These are phyloP conservation scores for Camponotus floridanus DNA, from an alignment of 1,140 invertebrate species.

Conservation along the genomic window DNA sequence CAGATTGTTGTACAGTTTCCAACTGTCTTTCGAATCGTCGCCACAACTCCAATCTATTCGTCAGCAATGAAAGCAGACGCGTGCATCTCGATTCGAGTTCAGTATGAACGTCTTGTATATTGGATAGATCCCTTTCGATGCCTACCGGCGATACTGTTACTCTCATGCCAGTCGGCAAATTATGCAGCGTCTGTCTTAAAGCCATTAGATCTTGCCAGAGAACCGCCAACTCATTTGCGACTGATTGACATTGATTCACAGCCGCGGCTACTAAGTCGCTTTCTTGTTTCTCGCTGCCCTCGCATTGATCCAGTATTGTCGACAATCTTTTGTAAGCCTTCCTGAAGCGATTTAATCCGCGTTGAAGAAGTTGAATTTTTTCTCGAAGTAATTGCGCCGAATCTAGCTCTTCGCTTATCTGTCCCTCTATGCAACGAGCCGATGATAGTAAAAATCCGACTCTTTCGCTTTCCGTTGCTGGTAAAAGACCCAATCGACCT, in stretches of 20 bases:
- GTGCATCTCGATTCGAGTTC: conserved; percentile 90
- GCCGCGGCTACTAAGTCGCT: conserved; percentile 91
- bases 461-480: conserved; percentile 91
- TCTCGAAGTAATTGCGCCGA: conserved; percentile 90
- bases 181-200: conserved; percentile 91
- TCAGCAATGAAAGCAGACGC: conserved; percentile 88
- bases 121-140: conserved; percentile 91
- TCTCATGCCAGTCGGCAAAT: conserved; percentile 90
- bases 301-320: conserved; percentile 90
- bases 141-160: conserved; percentile 91
- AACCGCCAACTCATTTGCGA: conserved; percentile 88
- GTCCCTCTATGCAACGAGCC: conserved; percentile 89
- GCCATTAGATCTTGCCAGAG: conserved; percentile 92
- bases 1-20: conserved; percentile 92
- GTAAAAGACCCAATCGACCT: conserved; percentile 90
- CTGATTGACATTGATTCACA: conserved; percentile 89
- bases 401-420: conserved; percentile 91
- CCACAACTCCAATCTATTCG: conserved; percentile 90
- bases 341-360: conserved; percentile 89
- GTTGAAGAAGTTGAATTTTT: conserved; percentile 89
- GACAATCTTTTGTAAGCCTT: conserved; percentile 89
- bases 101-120: conserved; percentile 90
- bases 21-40: conserved; percentile 91
- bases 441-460: conserved; percentile 90
- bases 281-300: conserved; percentile 89